Evolutionary conservation across 2,113 vertebrate species (phyloP), one percentile per base, ranked within the genome.

Genomic region (Accipiter virgatus): DNA sequence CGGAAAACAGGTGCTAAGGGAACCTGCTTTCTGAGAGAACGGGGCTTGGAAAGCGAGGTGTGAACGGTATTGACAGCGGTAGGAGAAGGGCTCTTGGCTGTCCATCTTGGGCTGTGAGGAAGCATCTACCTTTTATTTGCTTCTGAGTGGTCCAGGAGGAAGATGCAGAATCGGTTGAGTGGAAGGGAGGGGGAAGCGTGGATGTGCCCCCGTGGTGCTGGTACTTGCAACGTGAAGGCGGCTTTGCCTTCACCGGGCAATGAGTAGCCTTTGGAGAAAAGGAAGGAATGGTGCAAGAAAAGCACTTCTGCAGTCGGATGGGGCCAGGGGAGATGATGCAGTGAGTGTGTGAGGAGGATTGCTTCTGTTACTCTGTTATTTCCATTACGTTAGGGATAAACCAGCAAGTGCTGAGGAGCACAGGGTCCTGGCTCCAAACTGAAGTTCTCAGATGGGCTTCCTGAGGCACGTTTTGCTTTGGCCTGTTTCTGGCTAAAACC

Each of bases 221-320:
- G 36, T 43, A 20, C 70, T 53, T 75, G 31, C 13, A 65, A 47
- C 4, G 10, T 6, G 36, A 80, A 61, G 5, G 43, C 48, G 68
- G 36, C n/a, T 89, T 91, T 78, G 58, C 26, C 65, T 84, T 81
- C 90, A 32, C 32, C 40, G 42, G 17, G 34, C 43, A 38, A 19
- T 7, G 43, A 42, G 21, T 12, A 61, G 11, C 25, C 36, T 78
- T 40, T 72, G 61, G 11, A 62, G 59, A 36, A 92, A 83, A 43
- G n/a, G 34, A 82, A 58, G 47, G 26, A 36, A 36, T 42, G 38
- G 34, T 26, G 31, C 4, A 53, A 59, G 16, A 93, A 38, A 40
- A 50, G 22, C 50, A 34, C 3, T 7, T 50, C 50, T 5, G 5
- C 17, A 29, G 53, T 29, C 11, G 10, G 11, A 25, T 0, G 0